Evolutionary conservation across 2,797 vertebrate species (phyloP), one percentile per base, ranked within the genome.

Genomic region (Chaunax sp.): DNA sequence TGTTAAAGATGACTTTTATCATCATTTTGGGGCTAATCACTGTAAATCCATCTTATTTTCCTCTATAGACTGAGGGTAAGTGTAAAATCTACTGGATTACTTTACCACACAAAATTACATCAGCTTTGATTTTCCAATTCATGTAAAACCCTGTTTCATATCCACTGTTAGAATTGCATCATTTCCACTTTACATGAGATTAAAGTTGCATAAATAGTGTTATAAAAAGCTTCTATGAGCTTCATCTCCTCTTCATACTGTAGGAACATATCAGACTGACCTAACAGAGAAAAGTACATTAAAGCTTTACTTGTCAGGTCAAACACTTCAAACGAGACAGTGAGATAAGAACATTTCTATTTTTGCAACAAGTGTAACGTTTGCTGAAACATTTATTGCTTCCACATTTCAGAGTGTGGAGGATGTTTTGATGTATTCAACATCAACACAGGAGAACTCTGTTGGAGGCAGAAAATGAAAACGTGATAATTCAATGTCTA

Each of bases 61-160:
- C 26, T 40, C 30, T 46, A 15, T 50, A 20, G n/a, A n/a, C 7
- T 1, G 18, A 54, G 44, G 41, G 59, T 53, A 37, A 46, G 25
- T 52, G 58, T 67, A 25, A 64, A 71, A 76, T 71, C 57, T 54
- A 30, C 18, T 41, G 41, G 25, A 52, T 67, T 61, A 58, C 58
- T 54, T 72, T 6, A 14, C 3, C 46, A 20, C 61, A 25, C 25
- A 26, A 46, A 38, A 22, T 28, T 47, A 33, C 25, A 65, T 35
- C 16, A 9, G 40, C 62, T 82, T 80, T 77, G 49, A 77, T 75
- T 74, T 71, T 69, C 47, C 20, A 38, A 40, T 77, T 58, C 52
- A 77, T 76, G 67, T 68, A 49, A 72, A 73, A 66, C 28, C 9
- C 55, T 25, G 51, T 79, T 75, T 73, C 68, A 71, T 71, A 72